Evolutionary conservation across 2,797 vertebrate genomes (phyloP).

Genomic region (Chaenodraco wilsoni): DNA sequence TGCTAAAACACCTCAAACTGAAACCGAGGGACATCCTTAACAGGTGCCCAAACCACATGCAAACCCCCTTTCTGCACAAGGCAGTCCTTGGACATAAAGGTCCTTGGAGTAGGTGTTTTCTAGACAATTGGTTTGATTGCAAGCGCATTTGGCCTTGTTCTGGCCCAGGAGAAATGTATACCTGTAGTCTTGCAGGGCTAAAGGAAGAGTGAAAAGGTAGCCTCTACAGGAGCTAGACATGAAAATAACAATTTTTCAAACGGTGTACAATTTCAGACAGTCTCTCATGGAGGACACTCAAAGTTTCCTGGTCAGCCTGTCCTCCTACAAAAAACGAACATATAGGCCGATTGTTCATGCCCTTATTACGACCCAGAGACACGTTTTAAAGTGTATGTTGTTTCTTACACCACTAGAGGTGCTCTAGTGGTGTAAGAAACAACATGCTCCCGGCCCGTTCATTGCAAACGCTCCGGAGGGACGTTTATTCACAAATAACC

Average conservation of each 20-base stretch:
- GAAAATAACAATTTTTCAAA: background rate
- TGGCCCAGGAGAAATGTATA: background rate
- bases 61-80: background rate
- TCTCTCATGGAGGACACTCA: background rate
- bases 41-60: background rate
- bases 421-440: too few species aligned
- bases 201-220: background rate
- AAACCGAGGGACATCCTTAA: background rate
- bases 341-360: too few species aligned
- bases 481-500: too few species aligned
- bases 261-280: too few species aligned
- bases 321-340: too few species aligned
- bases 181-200: background rate
- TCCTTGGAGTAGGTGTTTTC: background rate
- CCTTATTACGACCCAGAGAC: too few species aligned
- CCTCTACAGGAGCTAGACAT: too few species aligned
- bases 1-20: background rate
- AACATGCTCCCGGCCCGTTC: too few species aligned
- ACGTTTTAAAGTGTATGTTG: too few species aligned
- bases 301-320: too few species aligned
- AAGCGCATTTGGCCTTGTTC: slow-evolving; percentile 1
- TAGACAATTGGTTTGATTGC: background rate
- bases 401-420: too few species aligned
- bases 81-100: background rate
- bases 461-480: too few species aligned